These are phyloP conservation scores for Megaptera novaeangliae DNA, from an alignment of 2,113 vertebrate species.

Conservation along the genomic window DNA sequence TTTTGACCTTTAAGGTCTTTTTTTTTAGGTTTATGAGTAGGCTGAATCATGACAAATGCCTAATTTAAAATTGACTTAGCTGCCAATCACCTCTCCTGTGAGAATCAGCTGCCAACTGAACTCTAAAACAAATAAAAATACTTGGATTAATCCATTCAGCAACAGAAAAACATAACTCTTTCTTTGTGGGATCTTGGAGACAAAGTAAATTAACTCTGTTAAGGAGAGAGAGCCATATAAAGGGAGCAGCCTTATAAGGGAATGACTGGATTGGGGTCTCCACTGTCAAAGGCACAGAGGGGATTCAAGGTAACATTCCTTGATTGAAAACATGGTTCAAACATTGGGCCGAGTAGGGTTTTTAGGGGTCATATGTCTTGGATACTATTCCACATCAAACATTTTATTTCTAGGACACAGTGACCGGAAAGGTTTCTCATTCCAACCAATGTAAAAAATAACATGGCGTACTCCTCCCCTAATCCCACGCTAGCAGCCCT, in stretches of 20 bases:
- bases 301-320: constrained; percentile 34
- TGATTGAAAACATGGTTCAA: constrained; percentile 10
- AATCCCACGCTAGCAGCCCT: constrained; percentile 17
- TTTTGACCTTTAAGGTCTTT: constrained; percentile 61
- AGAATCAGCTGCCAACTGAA: constrained; percentile 38
- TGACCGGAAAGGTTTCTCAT: constrained; percentile 56
- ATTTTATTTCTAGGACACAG: constrained; percentile 65
- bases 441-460: background rate
- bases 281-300: background rate
- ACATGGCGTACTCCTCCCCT: background rate
- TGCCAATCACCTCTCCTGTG: constrained; percentile 56
- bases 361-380: constrained; percentile 38
- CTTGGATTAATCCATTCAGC: background rate
- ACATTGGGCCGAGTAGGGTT: background rate
- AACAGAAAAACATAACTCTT: background rate
- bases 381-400: constrained; percentile 59
- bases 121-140: constrained; percentile 47
- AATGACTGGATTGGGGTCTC: background rate
- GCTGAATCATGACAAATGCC: constrained; percentile 61
- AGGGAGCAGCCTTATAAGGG: background rate
- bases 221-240: background rate
- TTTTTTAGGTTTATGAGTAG: constrained; percentile 49
- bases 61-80: constrained; percentile 47
- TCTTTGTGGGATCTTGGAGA: background rate
- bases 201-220: background rate